Evolutionary conservation across 2,797 vertebrate species (phyloP), one percentile per base, ranked within the genome.

Genomic region (Sebastes alutus): DNA sequence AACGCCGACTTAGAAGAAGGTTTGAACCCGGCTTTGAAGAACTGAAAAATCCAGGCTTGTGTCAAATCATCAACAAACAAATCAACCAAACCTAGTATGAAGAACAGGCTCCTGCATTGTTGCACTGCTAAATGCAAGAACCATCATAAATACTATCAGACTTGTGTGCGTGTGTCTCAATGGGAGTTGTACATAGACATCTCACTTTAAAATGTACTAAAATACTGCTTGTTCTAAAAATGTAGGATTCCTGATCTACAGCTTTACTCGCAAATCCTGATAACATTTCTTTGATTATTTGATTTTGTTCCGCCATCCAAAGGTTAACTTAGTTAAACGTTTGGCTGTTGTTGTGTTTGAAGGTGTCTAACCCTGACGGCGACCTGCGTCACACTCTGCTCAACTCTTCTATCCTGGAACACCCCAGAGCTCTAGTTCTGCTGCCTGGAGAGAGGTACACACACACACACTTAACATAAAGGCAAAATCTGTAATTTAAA

Each of bases 331-430:
- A 69, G 12, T 42, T 42, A 66, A 23, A 18, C 3, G 5, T 29
- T 16, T 65, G 4, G 10, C 22, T 78, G n/a, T 65, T 72, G 27
- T 63, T 70, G 55, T 61, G 0, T 82, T n/a, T 81, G 35, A 83
- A 99, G 99, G 99, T 99, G 54, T 97, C 98, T 29, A 98, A 97
- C 73, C 96, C 98, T 2, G 98, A 99, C 0, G 98, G 99, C 4
- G 98, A 99, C 87, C 94, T 99, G 82, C 95, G 98, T 4, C 96
- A 97, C 77, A 97, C 97, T 0, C 82, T 99, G 62, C 87, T 99
- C 70, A 99, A 99, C 92, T 96, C 97, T 9, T 97, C 97, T 0
- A 84, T 98, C 27, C 95, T 99, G 0, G 98, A 99, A 54, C 97
- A 97, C 12, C 99, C 99, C 27, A 85, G 99, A 77, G 98, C 98